These are phyloP conservation scores for Aromia moschata DNA, from an alignment of 2,888 invertebrate species.

Conservation along the genomic window DNA sequence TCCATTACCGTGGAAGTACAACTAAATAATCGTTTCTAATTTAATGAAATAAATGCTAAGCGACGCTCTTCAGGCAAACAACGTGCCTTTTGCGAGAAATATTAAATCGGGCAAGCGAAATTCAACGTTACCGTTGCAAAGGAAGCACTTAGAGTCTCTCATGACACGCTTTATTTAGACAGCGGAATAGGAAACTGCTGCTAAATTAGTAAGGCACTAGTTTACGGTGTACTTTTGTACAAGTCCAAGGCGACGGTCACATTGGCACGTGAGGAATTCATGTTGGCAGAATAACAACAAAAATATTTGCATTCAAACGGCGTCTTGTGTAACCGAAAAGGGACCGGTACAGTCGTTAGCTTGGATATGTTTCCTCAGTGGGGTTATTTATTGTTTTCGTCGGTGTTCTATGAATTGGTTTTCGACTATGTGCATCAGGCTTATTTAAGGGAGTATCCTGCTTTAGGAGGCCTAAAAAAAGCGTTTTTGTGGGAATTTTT, in stretches of 20 bases:
- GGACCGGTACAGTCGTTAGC: not conserved
- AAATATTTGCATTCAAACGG: constrained; percentile 1
- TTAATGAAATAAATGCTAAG: too few relatives aligned
- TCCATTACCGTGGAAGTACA: too few relatives aligned
- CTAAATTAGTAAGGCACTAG: constrained; percentile 18
- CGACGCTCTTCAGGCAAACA: too few relatives aligned
- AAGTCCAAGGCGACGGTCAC: not conserved
- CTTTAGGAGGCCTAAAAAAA: too few relatives aligned
- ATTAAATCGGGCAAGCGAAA: not conserved
- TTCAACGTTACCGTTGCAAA: not conserved
- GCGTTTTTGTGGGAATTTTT: too few relatives aligned
- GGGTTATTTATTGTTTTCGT: too few relatives aligned
- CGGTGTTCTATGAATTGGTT: too few relatives aligned
- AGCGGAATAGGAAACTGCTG: constrained; percentile 21
- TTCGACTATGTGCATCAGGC: too few relatives aligned
- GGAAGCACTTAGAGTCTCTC: constrained; percentile 9
- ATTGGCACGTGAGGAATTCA: not conserved
- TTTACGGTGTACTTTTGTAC: not conserved
- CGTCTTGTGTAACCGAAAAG: not conserved
- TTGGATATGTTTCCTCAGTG: not conserved
- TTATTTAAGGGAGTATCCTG: too few relatives aligned
- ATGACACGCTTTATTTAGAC: constrained; percentile 9
- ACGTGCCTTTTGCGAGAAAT: not conserved
- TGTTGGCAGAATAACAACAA: not conserved
- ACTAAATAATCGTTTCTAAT: too few relatives aligned